phyloP scores from a whole-genome alignment of 2,797 vertebrate species.

The Manis pentadactyla region DNA sequence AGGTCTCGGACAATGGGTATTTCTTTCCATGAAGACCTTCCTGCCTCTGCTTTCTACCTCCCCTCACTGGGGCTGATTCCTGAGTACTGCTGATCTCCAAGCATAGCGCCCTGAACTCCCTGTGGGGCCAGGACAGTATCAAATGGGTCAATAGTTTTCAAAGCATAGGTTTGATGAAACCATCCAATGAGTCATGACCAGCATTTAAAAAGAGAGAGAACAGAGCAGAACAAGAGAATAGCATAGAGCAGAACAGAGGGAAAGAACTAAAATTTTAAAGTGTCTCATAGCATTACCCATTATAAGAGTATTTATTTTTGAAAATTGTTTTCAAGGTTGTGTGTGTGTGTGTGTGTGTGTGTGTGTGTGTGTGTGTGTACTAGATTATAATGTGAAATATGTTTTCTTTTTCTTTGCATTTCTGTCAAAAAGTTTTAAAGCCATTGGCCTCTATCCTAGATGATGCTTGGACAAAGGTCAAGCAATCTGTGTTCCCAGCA shows the following conservation, averaged over 20 bases:
- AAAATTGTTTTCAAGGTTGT: background rate
- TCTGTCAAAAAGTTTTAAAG: background rate
- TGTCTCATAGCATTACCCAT: background rate
- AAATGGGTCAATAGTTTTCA: background rate
- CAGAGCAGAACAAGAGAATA: background rate
- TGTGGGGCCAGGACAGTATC: background rate
- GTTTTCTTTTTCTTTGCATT: background rate
- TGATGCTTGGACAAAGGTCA: conserved; percentile 9
- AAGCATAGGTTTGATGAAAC: background rate
- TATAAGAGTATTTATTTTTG: background rate
- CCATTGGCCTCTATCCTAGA: background rate
- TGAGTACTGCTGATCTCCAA: background rate
- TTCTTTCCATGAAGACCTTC: background rate
- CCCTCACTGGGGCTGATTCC: background rate
- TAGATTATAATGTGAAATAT: background rate
- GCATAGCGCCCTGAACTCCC: background rate
- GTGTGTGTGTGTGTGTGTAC: background rate
- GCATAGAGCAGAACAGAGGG: background rate
- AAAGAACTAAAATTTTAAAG: background rate
- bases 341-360: background rate
- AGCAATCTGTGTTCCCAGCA: background rate
- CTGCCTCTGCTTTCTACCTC: background rate
- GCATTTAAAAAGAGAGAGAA: background rate
- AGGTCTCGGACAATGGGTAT: background rate
- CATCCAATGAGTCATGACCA: background rate